Evolutionary conservation across 2,113 vertebrate genomes (phyloP).

Genomic region (Aegotheles bennettii): DNA sequence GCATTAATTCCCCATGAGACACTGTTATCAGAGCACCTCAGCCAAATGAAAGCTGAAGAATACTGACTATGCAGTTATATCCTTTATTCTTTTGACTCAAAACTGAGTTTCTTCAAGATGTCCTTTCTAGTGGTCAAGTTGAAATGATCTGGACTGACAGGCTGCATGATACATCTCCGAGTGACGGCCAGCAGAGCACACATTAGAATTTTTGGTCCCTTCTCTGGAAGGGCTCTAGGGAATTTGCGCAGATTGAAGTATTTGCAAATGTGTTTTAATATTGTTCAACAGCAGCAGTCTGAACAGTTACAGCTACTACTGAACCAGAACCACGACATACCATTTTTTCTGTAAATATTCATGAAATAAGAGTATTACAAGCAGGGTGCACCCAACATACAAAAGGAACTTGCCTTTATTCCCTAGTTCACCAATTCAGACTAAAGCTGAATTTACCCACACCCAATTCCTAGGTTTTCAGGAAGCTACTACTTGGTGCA

Average conservation of each 20-base stretch:
- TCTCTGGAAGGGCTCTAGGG: background rate
- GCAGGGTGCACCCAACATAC: background rate
- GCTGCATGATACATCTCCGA: background rate
- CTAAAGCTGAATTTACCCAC: background rate
- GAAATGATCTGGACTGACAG: background rate
- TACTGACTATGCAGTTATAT: rapidly evolving
- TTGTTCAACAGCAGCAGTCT: background rate
- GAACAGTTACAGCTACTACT: background rate
- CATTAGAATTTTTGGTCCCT: background rate
- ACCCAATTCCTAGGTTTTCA: background rate
- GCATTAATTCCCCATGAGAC: background rate
- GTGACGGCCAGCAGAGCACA: background rate
- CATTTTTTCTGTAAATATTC: background rate
- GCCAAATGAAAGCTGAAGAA: background rate
- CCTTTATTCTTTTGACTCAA: background rate
- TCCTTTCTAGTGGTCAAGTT: background rate
- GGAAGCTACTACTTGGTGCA: background rate
- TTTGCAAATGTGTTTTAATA: background rate
- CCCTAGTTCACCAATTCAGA: background rate
- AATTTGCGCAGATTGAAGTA: background rate
- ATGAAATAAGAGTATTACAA: background rate
- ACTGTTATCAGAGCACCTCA: background rate
- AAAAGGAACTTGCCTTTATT: background rate
- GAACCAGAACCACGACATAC: background rate
- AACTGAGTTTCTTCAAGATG: background rate